Conservation (phyloP, 2,797 vertebrate species). For the Microctenopoma stevenorrisi region DNA sequence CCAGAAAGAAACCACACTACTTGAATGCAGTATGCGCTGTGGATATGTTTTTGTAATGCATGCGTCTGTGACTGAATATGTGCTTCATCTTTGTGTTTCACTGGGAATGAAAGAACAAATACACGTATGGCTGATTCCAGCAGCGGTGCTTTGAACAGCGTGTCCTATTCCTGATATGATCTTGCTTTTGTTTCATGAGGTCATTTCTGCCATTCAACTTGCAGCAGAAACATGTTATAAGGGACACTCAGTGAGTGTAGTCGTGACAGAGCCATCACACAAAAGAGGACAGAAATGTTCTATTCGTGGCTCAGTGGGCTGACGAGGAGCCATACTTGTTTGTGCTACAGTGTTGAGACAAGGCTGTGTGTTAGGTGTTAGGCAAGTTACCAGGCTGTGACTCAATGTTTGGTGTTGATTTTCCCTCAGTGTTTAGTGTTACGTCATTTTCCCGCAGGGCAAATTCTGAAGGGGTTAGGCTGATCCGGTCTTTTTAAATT, state of each 20-base stretch:
- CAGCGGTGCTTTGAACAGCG: conserved; percentile 15
- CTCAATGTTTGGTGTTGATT: conserved; percentile 75
- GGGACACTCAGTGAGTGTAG: conserved; percentile 39
- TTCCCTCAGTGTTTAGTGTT: conserved; percentile 55
- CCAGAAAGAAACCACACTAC: neutral
- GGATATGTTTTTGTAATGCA: conserved; percentile 9
- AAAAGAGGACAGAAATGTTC: conserved; percentile 42
- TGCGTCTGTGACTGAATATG: neutral
- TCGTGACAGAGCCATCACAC: conserved; percentile 57
- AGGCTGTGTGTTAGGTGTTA: conserved; percentile 56
- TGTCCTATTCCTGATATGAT: conserved; percentile 24
- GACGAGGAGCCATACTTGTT: conserved; percentile 64
- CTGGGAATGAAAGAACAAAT: neutral
- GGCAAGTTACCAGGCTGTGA: conserved; percentile 74
- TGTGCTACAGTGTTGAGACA: conserved; percentile 55
- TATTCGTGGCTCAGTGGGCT: conserved; percentile 53
- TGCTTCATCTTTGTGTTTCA: neutral
- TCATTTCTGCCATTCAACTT: conserved; percentile 46
- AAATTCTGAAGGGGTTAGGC: conserved; percentile 61
- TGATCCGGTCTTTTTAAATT: conserved; percentile 59
- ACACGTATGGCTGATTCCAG: conserved; percentile 18
- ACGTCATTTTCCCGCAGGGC: conserved; percentile 67
- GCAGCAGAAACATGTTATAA: conserved; percentile 33
- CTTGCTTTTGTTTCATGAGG: conserved; percentile 35
- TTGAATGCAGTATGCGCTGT: conserved; percentile 1